These are phyloP conservation scores for Sceloporus undulatus DNA, from an alignment of 2,113 vertebrate genomes.

Conservation along the genomic window DNA sequence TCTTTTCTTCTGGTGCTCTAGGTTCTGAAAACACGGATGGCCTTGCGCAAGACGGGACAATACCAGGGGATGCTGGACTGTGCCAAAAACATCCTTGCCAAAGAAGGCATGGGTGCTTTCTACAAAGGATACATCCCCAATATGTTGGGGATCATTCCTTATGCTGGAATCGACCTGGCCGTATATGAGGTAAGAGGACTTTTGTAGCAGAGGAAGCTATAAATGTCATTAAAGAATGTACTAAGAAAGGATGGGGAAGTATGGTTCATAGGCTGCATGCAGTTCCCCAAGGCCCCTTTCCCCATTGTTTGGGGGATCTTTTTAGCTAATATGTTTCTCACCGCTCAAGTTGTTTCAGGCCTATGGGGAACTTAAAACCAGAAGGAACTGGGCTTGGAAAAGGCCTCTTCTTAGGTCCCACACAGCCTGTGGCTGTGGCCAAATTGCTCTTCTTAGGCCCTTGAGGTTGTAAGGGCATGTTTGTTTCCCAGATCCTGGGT, in stretches of 20 bases:
- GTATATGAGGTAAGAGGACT: constrained; percentile 90
- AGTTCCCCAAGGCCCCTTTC: no score
- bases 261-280: no score
- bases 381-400: no score
- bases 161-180: constrained; percentile 95
- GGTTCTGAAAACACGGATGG: constrained; percentile 96
- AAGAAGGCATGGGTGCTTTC: constrained; percentile 89
- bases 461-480: no score
- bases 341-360: no score
- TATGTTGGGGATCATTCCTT: constrained; percentile 96
- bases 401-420: no score
- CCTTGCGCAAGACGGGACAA: constrained; percentile 91
- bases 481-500: no score
- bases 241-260: neutral
- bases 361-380: no score
- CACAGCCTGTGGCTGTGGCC: no score
- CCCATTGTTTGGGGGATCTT: no score
- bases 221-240: neutral
- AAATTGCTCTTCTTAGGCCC: no score
- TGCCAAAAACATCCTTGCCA: constrained; percentile 87
- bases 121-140: constrained; percentile 97
- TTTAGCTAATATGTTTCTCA: no score
- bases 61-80: constrained; percentile 89
- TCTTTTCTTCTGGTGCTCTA: constrained; percentile 54
- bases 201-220: neutral